Conservation (phyloP, 2,113 vertebrate genomes). For the Tachycineta bicolor region DNA sequence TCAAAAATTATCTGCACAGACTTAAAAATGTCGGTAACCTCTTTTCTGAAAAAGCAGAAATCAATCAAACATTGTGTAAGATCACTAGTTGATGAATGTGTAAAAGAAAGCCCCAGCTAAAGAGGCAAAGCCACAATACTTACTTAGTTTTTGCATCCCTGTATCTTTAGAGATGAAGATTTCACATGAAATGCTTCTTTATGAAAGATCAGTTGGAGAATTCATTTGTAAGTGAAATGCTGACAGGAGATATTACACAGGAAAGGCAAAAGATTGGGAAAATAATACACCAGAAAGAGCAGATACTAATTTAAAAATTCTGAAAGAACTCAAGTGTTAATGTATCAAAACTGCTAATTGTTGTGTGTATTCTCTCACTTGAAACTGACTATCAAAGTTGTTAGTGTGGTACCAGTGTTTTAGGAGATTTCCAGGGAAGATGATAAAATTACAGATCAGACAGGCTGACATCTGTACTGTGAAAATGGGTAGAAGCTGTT, state of each 20-base stretch:
- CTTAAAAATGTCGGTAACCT: neutral
- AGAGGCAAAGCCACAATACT: neutral
- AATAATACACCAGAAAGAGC: neutral
- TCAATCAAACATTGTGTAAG: neutral
- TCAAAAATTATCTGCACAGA: neutral
- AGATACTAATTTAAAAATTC: neutral
- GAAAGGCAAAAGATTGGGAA: neutral
- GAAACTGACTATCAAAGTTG: neutral
- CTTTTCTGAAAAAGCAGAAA: neutral
- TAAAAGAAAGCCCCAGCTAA: neutral
- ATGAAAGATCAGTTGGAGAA: neutral
- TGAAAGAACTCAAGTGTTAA: neutral
- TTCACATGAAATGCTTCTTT: neutral
- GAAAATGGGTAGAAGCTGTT: constrained; percentile 26
- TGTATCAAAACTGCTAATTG: neutral
- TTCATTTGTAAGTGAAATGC: neutral
- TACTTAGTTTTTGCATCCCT: neutral
- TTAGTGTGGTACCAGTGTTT: constrained; percentile 25
- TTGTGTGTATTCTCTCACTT: constrained; percentile 36
- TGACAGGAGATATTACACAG: neutral
- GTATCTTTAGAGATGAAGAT: neutral
- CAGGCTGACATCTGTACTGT: constrained; percentile 32
- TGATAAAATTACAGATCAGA: constrained; percentile 13
- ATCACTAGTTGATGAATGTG: neutral
- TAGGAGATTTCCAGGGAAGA: constrained; percentile 2